Percentiles rank a stretch among this genome's conserved stretches.
phyloP scores from a whole-genome alignment of 2,888 invertebrate species.

The Fissipunctia ypsillon region DNA sequence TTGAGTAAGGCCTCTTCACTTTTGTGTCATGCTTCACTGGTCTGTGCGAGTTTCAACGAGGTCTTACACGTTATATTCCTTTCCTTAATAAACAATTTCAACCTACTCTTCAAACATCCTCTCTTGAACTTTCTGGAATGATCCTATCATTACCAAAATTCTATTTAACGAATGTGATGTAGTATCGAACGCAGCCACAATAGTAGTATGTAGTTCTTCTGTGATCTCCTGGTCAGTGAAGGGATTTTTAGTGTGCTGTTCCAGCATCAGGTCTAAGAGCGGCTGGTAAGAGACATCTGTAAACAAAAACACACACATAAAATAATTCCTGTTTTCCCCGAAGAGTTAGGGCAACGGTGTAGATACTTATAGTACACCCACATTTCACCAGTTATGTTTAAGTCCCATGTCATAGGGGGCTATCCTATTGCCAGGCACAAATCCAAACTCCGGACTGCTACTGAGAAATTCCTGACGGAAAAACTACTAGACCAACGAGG shows the following conservation, averaged over 20 bases:
- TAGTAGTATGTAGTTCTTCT: slow-evolving; percentile 15
- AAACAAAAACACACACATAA: not conserved
- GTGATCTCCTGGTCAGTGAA: slow-evolving; percentile 23
- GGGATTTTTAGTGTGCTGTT: not conserved
- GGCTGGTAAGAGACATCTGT: slow-evolving; percentile 22
- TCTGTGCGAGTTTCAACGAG: not conserved
- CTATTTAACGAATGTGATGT: not conserved
- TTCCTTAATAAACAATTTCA: not conserved
- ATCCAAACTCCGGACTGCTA: no score
- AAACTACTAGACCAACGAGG: not conserved
- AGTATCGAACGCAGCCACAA: slow-evolving; percentile 7
- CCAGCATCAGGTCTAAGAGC: slow-evolving; percentile 1
- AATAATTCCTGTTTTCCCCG: not conserved
- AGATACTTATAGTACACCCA: not conserved
- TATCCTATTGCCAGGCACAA: no score
- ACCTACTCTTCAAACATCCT: not conserved
- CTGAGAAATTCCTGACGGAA: no score
- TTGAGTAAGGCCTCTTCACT: not conserved
- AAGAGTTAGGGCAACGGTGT: not conserved
- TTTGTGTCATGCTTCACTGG: not conserved
- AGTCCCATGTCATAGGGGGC: no score
- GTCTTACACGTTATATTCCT: not conserved
- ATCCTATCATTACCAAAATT: slow-evolving; percentile 13
- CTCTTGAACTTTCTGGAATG: slow-evolving; percentile 26
- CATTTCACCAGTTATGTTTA: no score